Evolutionary conservation across 2,113 vertebrate genomes (phyloP).

Genomic region (Natator depressus): DNA sequence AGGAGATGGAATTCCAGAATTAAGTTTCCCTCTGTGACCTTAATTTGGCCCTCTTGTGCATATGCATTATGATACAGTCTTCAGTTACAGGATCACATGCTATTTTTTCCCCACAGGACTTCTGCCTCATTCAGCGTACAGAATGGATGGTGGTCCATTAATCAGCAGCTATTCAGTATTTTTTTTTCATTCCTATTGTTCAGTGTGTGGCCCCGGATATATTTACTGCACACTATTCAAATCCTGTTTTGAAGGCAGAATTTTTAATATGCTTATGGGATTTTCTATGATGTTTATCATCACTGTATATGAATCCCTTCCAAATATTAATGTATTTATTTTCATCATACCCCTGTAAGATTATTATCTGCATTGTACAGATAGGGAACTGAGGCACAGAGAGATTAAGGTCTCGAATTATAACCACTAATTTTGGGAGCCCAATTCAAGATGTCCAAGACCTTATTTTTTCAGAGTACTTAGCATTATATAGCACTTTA

Average conservation of each 20-base stretch:
- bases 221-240: not conserved
- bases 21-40: not conserved
- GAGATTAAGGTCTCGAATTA: no score
- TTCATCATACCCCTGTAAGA: not conserved
- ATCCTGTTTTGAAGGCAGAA: not conserved
- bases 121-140: not conserved
- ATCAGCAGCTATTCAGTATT: slow-evolving; percentile 32
- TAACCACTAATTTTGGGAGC: not conserved
- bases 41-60: fast-evolving
- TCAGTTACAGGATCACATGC: not conserved
- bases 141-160: slow-evolving; percentile 61
- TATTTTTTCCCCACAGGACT: not conserved
- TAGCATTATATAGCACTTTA: fast-evolving
- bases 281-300: not conserved
- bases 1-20: not conserved
- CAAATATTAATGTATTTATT: not conserved
- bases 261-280: fast-evolving
- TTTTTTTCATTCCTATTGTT: not conserved
- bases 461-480: not conserved
- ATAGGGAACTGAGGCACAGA: not conserved
- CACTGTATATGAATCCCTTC: not conserved
- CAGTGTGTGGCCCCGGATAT: not conserved
- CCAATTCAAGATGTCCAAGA: not conserved
- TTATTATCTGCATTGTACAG: not conserved
- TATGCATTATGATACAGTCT: not conserved